These are phyloP conservation scores for Ctenochaetus hawaiiensis DNA, from an alignment of 2,797 vertebrate species.

Conservation along the genomic window DNA sequence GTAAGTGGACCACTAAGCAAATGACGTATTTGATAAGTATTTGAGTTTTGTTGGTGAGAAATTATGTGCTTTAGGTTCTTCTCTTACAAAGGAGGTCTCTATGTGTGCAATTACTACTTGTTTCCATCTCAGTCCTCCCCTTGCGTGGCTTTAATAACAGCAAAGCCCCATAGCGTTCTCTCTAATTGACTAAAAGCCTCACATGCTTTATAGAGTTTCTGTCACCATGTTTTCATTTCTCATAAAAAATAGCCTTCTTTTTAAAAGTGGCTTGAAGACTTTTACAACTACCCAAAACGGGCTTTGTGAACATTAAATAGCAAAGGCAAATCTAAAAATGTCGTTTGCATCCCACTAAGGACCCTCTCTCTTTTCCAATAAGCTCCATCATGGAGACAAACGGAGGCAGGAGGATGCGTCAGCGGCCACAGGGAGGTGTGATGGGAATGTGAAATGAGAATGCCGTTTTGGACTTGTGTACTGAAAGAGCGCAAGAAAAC, in stretches of 20 bases:
- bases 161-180: conserved; percentile 73
- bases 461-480: conserved; percentile 42
- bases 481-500: conserved; percentile 41
- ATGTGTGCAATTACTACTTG: conserved; percentile 64
- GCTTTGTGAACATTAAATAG: conserved; percentile 77
- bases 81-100: conserved; percentile 42
- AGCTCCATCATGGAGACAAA: conserved; percentile 60
- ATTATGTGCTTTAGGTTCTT: conserved; percentile 54
- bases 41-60: conserved; percentile 37
- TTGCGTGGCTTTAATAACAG: conserved; percentile 70
- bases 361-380: conserved; percentile 55
- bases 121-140: conserved; percentile 66
- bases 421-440: conserved; percentile 33
- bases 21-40: conserved; percentile 15
- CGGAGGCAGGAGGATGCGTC: conserved; percentile 38
- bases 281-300: conserved; percentile 82
- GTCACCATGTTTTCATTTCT: conserved; percentile 84
- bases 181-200: conserved; percentile 88
- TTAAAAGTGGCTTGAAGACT: conserved; percentile 76
- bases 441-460: conserved; percentile 61
- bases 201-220: conserved; percentile 86
- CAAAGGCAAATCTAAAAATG: conserved; percentile 67
- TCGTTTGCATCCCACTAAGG: conserved; percentile 67
- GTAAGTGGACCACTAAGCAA: conserved; percentile 28
- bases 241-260: conserved; percentile 80